Percentiles rank a stretch among this genome's conserved stretches.
phyloP scores from a whole-genome alignment of 1,140 invertebrate species.

The Cepaea nemoralis region DNA sequence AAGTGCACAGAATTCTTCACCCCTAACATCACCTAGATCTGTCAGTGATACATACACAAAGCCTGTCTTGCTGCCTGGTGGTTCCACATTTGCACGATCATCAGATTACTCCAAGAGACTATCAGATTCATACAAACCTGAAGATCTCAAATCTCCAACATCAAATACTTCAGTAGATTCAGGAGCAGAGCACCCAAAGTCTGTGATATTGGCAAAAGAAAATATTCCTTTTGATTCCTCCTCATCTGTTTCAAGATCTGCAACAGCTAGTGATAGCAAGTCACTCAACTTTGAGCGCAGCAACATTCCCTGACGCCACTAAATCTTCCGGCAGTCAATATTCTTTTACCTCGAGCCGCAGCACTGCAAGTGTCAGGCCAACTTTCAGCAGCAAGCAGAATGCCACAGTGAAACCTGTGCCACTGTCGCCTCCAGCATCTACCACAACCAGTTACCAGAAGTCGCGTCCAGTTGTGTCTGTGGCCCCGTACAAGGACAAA shows the following conservation, averaged over 20 bases:
- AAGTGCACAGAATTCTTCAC: background rate
- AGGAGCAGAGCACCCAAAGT: background rate
- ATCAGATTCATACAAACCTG: background rate
- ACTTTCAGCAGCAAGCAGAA: constrained; percentile 1
- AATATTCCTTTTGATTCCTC: background rate
- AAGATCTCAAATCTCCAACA: too few species aligned
- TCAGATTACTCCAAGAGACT: background rate
- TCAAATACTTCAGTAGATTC: background rate
- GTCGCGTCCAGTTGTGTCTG: constrained; percentile 45
- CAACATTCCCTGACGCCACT: background rate
- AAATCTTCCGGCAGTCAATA: background rate
- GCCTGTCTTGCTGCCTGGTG: background rate
- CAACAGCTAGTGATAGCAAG: background rate
- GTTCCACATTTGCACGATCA: background rate
- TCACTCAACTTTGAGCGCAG: background rate
- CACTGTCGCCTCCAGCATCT: constrained; percentile 21
- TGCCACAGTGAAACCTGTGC: background rate
- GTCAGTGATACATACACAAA: background rate
- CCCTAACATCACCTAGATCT: constrained; percentile 12
- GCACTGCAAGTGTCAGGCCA: constrained; percentile 42
- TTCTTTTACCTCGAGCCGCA: constrained; percentile 25
- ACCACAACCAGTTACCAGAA: constrained; percentile 40
- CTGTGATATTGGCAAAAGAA: background rate
- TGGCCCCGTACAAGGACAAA: constrained; percentile 45
- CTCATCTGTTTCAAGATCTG: background rate